Evolutionary conservation across 2,113 vertebrate genomes (phyloP).

Genomic region (Zosterops pallidus): DNA sequence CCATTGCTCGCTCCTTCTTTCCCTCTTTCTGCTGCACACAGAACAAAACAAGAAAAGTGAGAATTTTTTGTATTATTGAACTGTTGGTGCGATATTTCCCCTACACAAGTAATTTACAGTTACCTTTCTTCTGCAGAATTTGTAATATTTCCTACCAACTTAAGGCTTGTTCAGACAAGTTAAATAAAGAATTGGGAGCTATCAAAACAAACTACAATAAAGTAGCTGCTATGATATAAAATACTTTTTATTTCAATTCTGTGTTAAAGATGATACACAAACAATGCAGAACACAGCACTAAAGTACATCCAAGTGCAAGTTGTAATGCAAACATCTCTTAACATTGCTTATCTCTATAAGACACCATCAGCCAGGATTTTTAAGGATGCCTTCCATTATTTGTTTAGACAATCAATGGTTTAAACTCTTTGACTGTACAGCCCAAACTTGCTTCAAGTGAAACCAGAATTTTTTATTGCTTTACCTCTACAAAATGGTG

Average conservation of each 20-base stretch:
- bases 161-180: background rate
- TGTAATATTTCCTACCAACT: background rate
- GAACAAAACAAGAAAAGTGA: background rate
- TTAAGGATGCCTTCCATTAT: background rate
- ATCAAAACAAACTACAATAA: background rate
- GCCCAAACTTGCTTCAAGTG: background rate
- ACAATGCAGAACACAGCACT: background rate
- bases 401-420: background rate
- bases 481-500: background rate
- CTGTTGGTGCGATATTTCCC: background rate
- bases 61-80: background rate
- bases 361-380: background rate
- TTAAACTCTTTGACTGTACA: background rate
- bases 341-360: background rate
- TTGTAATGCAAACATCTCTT: background rate
- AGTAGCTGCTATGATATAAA: background rate
- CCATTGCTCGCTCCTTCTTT: constrained; percentile 88
- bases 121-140: background rate
- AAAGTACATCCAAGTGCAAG: background rate
- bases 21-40: constrained; percentile 81
- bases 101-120: background rate
- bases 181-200: background rate
- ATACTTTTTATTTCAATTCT: background rate
- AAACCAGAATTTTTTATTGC: background rate
- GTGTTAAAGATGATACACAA: background rate